phyloP scores from a whole-genome alignment of 2,113 vertebrate species.

The Tachuris rubrigastra region DNA sequence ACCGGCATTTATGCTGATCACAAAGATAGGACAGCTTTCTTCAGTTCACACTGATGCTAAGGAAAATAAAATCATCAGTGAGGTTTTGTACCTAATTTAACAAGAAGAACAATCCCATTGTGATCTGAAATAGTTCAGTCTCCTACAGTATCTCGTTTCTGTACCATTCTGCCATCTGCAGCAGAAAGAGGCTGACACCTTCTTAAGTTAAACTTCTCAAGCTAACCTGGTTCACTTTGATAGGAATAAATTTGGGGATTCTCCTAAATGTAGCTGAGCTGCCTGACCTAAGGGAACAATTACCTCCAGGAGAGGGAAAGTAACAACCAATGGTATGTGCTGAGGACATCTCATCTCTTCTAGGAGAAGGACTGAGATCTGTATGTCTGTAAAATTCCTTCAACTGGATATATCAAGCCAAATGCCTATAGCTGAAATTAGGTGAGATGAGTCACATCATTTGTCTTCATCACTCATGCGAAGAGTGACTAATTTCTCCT shows the following conservation, averaged over 20 bases:
- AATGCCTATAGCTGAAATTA: not conserved
- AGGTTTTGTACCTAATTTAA: not conserved
- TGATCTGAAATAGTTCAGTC: not conserved
- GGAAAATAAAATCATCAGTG: not conserved
- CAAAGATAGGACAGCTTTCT: conserved; percentile 9
- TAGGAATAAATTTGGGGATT: not conserved
- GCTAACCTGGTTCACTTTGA: not conserved
- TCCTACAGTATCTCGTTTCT: not conserved
- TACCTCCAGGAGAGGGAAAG: not conserved
- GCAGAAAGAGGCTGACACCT: not conserved
- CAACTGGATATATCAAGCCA: not conserved
- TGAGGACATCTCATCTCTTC: not conserved
- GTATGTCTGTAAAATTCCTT: not conserved
- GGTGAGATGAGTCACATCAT: not conserved
- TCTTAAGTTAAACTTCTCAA: not conserved
- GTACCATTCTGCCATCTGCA: not conserved
- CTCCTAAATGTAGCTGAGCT: not conserved
- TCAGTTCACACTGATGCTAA: not conserved
- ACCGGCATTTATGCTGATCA: conserved; percentile 18
- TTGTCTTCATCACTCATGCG: not conserved
- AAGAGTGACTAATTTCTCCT: not conserved
- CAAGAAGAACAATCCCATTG: not conserved
- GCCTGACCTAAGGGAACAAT: not conserved
- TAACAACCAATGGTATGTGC: fast-evolving
- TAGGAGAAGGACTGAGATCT: not conserved